Conservation (phyloP, 2,888 invertebrate genomes). For the Suillia variegata region DNA sequence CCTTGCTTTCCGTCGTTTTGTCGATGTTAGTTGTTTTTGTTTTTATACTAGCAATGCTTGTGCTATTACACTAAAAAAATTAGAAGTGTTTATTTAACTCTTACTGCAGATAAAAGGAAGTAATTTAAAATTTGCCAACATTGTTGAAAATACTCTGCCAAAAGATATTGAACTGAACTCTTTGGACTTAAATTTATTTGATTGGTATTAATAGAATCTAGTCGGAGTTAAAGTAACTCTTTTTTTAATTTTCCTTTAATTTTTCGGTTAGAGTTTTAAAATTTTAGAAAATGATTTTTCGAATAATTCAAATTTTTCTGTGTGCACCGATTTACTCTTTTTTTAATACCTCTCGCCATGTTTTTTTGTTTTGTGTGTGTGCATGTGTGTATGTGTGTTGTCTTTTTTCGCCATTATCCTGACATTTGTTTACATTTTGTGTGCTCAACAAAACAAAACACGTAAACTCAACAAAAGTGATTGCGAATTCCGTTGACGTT, state of each 20-base stretch:
- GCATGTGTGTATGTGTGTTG: neutral
- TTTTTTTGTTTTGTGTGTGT: no score
- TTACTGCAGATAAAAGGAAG: neutral
- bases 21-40: neutral
- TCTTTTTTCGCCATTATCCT: conserved; percentile 19
- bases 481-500: conserved; percentile 7
- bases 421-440: conserved; percentile 46
- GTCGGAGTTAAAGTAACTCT: no score
- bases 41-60: neutral
- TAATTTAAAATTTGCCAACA: neutral
- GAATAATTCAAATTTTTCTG: no score
- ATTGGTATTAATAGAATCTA: no score
- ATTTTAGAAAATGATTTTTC: no score
- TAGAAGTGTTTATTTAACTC: conserved; percentile 1
- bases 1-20: neutral
- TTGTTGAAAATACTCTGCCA: no score
- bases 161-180: no score
- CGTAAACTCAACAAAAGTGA: conserved; percentile 2
- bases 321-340: no score
- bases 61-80: no score
- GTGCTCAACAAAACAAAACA: conserved; percentile 8
- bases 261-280: no score
- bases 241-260: no score
- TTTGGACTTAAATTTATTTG: neutral
- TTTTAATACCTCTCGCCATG: no score